Evolutionary conservation across 2,797 vertebrate genomes (phyloP).

Genomic region (Telmatherina bonti): DNA sequence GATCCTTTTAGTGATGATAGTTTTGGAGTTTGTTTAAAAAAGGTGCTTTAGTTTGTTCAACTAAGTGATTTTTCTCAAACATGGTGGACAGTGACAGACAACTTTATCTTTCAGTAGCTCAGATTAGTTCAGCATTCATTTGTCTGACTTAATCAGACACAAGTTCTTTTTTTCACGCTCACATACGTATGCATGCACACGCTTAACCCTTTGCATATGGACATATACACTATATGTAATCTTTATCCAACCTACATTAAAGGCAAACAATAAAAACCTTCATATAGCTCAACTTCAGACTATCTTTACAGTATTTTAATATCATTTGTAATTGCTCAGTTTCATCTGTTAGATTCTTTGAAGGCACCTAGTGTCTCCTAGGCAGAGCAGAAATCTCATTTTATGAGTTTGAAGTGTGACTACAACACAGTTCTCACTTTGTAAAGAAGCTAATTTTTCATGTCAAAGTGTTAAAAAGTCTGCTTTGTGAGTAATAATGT

Average conservation of each 20-base stretch:
- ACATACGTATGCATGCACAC: slow-evolving; percentile 79
- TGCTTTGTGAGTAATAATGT: slow-evolving; percentile 55
- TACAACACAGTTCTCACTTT: slow-evolving; percentile 57
- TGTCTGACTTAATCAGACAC: slow-evolving; percentile 62
- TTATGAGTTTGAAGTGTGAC: slow-evolving; percentile 44
- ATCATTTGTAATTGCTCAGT: slow-evolving; percentile 64
- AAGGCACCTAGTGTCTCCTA: slow-evolving; percentile 80
- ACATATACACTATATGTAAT: slow-evolving; percentile 58
- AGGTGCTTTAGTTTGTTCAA: slow-evolving; percentile 58
- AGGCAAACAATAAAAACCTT: slow-evolving; percentile 72
- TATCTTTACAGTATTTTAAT: slow-evolving; percentile 68
- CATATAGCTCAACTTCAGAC: slow-evolving; percentile 57
- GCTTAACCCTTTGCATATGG: slow-evolving; percentile 77
- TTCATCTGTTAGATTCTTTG: slow-evolving; percentile 68
- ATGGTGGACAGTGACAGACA: slow-evolving; percentile 57
- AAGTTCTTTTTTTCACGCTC: slow-evolving; percentile 65
- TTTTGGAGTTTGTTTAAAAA: slow-evolving; percentile 55
- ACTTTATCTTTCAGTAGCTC: slow-evolving; percentile 61
- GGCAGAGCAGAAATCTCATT: slow-evolving; percentile 65
- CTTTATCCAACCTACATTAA: slow-evolving; percentile 71
- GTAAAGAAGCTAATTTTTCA: slow-evolving; percentile 44
- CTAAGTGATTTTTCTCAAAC: slow-evolving; percentile 50
- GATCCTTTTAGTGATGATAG: slow-evolving; percentile 58
- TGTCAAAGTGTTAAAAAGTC: slow-evolving; percentile 58
- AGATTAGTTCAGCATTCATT: slow-evolving; percentile 66